Percentiles rank a stretch among this genome's conserved stretches.
Conservation (phyloP, 1,140 invertebrate species). For the Oryctes rhinoceros region DNA sequence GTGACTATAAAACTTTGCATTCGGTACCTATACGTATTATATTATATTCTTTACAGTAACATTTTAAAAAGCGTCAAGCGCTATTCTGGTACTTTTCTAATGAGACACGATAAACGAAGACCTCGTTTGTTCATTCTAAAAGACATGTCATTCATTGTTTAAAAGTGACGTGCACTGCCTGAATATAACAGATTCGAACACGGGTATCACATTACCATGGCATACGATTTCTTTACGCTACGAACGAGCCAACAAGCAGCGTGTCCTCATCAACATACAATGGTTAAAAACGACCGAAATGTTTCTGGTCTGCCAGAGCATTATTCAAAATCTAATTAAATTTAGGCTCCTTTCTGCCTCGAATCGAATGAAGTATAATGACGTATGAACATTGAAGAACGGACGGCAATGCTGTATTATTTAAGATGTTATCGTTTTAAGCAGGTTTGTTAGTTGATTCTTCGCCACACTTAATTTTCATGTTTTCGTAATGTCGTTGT, state of each 20-base stretch:
- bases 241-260: neutral
- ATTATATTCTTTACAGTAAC: no score
- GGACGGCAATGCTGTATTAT: neutral
- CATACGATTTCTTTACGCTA: neutral
- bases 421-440: neutral
- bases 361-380: neutral
- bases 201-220: neutral
- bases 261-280: slow-evolving; percentile 9
- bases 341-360: neutral
- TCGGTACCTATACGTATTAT: no score
- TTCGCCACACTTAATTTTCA: no score
- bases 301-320: neutral
- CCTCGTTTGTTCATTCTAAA: neutral
- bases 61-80: no score
- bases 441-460: no score
- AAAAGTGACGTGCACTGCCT: neutral
- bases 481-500: no score
- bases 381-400: neutral
- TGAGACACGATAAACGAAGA: neutral
- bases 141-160: neutral
- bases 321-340: slow-evolving; percentile 12
- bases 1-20: no score
- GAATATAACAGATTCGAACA: neutral
- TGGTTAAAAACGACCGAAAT: neutral
- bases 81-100: no score